A percentile compares a stretch with the other conserved stretches of the same genome.
Evolutionary conservation across 1,140 invertebrate genomes (phyloP).

Genomic region (Pemphigus obesinymphae): DNA sequence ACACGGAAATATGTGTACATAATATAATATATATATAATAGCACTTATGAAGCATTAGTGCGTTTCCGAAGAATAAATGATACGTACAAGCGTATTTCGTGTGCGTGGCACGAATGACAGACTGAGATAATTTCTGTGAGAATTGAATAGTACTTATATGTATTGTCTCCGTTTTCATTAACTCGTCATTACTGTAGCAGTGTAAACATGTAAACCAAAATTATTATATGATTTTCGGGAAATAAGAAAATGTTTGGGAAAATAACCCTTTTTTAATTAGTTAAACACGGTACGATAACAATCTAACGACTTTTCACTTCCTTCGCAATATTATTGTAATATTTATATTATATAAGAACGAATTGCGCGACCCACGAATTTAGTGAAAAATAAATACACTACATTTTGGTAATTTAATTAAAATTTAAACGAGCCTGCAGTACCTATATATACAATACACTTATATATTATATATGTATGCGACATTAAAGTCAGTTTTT

Average conservation of each 20-base stretch:
- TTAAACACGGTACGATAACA: neutral
- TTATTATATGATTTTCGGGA: too few relatives aligned
- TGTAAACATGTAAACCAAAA: neutral
- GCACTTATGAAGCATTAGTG: conserved; percentile 4
- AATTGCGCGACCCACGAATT: neutral
- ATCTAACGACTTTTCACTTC: neutral
- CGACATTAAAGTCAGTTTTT: too few relatives aligned
- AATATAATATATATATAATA: conserved; percentile 15
- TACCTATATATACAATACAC: too few relatives aligned
- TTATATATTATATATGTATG: too few relatives aligned
- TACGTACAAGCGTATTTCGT: conserved; percentile 3
- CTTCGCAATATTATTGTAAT: too few relatives aligned
- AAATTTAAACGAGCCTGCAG: neutral
- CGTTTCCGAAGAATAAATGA: neutral
- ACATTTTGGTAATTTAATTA: neutral
- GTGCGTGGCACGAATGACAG: conserved; percentile 10
- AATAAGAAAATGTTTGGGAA: too few relatives aligned
- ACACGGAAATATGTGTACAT: too few relatives aligned
- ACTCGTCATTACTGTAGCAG: neutral
- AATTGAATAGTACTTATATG: neutral
- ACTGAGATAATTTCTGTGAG: conserved; percentile 2
- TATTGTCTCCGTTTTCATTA: conserved; percentile 10
- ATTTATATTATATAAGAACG: neutral
- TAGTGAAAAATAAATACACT: neutral
- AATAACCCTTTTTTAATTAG: too few relatives aligned